Evolutionary conservation across 1,140 invertebrate species (phyloP), one percentile per base, ranked within the genome.

Genomic region (Orussus abietinus): DNA sequence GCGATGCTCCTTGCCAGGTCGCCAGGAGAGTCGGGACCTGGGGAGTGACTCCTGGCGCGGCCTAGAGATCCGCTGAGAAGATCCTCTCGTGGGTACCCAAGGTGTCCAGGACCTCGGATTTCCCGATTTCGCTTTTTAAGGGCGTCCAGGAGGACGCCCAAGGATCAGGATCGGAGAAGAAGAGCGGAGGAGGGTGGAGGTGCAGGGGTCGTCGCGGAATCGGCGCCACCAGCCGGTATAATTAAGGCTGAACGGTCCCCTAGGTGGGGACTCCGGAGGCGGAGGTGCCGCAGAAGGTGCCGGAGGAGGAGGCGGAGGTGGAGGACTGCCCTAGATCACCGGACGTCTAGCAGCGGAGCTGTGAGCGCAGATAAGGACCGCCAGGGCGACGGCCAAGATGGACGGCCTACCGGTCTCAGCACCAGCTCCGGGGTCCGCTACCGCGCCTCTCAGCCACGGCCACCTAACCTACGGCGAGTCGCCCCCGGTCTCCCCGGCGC

Each of bases 351-450:
- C 57, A 67, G 57, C 61, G 51, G 57, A 69, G 67, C 69, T 68
- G 68, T 72, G 68, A 70, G 69, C 59, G 57, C 53, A 72, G 70
- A 73, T 73, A 73, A 73, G 70, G 66, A 70, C 66, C 65, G 55
- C 61, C 58, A 69, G 64, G 62, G 66, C 69, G 67, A 71, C 67
- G 69, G 58, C 59, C 65, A 73, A 73, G 69, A 72, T 73, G 64
- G 69, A 71, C 70, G 68, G 62, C 61, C 66, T 56, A 62, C 56
- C 59, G 57, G 57, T 64, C 62, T 68, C 60, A 59, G 59, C 61
- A 62, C 57, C 57, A 52, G 55, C 57, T 54, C 49, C 51, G 34
- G 21, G 42, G 50, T 58, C 47, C 47, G 45, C 48, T 46, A 55
- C 57, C 55, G 48, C 49, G 49, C 45, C 55, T 41, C 42, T 50